Evolutionary conservation across 2,888 invertebrate genomes (phyloP).

Genomic region (Lepidochitona cinerea): DNA sequence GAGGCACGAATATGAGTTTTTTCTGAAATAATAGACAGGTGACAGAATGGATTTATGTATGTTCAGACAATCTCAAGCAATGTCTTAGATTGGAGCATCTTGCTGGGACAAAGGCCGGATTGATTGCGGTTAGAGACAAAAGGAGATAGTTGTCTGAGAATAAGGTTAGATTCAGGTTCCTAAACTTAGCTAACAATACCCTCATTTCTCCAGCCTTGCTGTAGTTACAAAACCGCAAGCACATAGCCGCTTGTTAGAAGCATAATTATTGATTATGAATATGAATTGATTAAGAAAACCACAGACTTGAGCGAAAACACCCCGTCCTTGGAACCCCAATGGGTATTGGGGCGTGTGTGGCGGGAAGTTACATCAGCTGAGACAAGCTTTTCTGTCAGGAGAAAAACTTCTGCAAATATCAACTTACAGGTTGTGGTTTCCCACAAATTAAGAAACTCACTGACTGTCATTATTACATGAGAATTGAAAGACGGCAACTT

Average conservation of each 20-base stretch:
- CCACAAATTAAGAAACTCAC: not conserved
- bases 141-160: too few species aligned
- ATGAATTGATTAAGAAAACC: conserved; percentile 8
- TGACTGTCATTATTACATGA: not conserved
- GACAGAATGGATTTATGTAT: not conserved
- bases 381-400: not conserved
- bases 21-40: not conserved
- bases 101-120: not conserved
- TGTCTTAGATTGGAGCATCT: not conserved
- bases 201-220: not conserved
- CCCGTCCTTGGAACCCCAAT: not conserved
- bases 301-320: not conserved
- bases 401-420: not conserved
- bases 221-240: not conserved
- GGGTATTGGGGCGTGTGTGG: not conserved
- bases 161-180: not conserved
- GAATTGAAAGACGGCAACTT: not conserved
- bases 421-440: not conserved
- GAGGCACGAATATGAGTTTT: too few species aligned
- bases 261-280: not conserved
- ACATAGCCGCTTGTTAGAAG: not conserved
- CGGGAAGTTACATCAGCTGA: not conserved
- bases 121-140: not conserved
- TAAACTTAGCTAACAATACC: not conserved
- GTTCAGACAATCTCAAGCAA: not conserved